A percentile compares a stretch with the other conserved stretches of the same genome.
These are phyloP conservation scores for Apotomis capreana DNA, from an alignment of 2,888 invertebrate genomes.

Conservation along the genomic window DNA sequence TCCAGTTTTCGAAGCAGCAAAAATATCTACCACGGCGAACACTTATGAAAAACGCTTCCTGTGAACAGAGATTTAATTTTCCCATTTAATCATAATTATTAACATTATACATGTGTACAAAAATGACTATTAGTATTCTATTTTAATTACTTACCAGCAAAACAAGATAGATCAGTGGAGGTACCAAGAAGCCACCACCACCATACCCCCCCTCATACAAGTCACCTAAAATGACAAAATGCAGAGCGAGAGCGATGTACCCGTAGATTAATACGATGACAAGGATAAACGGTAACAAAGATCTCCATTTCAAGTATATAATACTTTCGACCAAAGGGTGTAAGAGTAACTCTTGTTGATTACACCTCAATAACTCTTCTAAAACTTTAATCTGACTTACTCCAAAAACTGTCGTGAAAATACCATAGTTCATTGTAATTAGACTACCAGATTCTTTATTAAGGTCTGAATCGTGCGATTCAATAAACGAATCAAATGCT, in stretches of 20 bases:
- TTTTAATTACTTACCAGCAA: too few relatives aligned
- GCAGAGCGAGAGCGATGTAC: conserved; percentile 59
- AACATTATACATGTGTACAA: too few relatives aligned
- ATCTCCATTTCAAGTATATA: conserved; percentile 63
- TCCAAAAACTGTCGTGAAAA: conserved; percentile 46
- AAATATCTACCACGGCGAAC: too few relatives aligned
- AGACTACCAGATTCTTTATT: conserved; percentile 55
- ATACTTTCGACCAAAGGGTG: conserved; percentile 68
- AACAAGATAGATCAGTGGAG: too few relatives aligned
- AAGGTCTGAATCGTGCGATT: conserved; percentile 48
- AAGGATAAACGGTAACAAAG: conserved; percentile 59
- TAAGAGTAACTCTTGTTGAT: conserved; percentile 57
- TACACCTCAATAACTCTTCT: conserved; percentile 55
- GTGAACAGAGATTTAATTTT: too few relatives aligned
- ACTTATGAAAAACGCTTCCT: too few relatives aligned
- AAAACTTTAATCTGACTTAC: conserved; percentile 58
- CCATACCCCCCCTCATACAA: conserved; percentile 46
- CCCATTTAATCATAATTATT: too few relatives aligned
- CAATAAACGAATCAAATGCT: conserved; percentile 57
- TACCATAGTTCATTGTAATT: conserved; percentile 58
- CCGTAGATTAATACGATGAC: conserved; percentile 56
- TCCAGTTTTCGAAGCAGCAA: too few relatives aligned
- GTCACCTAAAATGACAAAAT: conserved; percentile 50
- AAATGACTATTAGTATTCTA: too few relatives aligned
- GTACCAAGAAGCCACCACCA: too few relatives aligned